Conservation (phyloP, 2,113 vertebrate genomes). For the Nothoprocta perdicaria region DNA sequence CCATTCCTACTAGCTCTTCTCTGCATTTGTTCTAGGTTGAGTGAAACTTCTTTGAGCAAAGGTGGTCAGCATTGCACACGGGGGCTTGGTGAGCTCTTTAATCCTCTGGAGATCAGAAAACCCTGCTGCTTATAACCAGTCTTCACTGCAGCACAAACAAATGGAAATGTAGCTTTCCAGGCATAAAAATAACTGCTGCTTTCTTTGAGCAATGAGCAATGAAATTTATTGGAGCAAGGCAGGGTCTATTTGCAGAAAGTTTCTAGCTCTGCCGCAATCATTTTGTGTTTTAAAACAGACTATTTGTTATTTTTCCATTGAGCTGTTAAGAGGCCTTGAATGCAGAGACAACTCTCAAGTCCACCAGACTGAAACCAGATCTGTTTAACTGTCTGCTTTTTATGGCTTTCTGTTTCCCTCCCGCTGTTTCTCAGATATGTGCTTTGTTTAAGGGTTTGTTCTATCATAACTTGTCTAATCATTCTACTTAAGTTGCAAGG, state of each 20-base stretch:
- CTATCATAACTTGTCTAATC: not conserved
- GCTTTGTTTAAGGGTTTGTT: not conserved
- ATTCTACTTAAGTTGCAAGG: not conserved
- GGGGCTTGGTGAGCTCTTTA: not conserved
- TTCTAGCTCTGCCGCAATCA: not conserved
- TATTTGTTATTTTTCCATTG: not conserved
- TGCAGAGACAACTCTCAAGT: not conserved
- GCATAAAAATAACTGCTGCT: not conserved
- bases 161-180: not conserved
- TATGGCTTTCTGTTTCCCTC: not conserved
- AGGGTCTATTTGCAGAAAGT: not conserved
- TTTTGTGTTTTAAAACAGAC: not conserved
- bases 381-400: not conserved
- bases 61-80: not conserved
- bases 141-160: not conserved
- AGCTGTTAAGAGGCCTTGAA: not conserved
- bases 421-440: rapidly evolving
- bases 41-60: not conserved
- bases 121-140: not conserved
- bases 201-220: not conserved
- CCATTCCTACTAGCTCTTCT: not conserved
- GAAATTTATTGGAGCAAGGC: not conserved
- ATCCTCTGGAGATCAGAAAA: not conserved
- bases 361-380: not conserved
- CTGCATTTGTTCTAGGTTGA: not conserved